Conservation (phyloP, 2,888 invertebrate species). For the Glaucopsyche alexis region DNA sequence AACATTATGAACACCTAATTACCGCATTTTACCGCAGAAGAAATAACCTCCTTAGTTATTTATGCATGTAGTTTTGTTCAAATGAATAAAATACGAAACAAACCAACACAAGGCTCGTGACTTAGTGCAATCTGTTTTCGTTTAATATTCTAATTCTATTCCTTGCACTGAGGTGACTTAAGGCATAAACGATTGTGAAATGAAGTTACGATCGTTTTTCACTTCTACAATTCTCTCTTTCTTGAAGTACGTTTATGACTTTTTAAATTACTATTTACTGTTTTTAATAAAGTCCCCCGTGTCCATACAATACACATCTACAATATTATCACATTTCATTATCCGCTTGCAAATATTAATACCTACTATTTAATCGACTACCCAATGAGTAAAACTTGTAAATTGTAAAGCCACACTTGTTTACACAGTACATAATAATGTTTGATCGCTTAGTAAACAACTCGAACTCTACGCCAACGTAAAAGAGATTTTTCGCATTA, state of each 20-base stretch:
- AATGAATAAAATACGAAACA: conserved; percentile 10
- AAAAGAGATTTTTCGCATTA: conserved; percentile 15
- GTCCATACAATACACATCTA: not conserved
- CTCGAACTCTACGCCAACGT: not conserved
- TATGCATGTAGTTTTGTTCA: conserved; percentile 6
- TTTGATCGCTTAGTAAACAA: not conserved
- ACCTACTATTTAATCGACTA: conserved; percentile 1
- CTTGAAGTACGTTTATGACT: not conserved
- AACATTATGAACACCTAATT: not conserved
- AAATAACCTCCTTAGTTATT: conserved; percentile 2
- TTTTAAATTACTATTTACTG: conserved; percentile 6
- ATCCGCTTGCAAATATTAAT: conserved; percentile 9
- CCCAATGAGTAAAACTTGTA: conserved; percentile 11
- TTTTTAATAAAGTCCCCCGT: not conserved
- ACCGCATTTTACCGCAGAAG: not conserved
- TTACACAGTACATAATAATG: conserved; percentile 15
- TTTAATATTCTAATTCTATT: conserved; percentile 22
- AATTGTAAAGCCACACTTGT: conserved; percentile 23
- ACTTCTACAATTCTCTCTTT: not conserved
- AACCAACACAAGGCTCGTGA: conserved; percentile 17
- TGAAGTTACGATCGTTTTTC: conserved; percentile 14
- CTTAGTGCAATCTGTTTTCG: conserved; percentile 19
- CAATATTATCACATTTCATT: not conserved
- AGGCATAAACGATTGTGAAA: conserved; percentile 4
- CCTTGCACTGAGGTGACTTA: not conserved